phyloP scores from a whole-genome alignment of 2,888 invertebrate species.

The Lasioglossum oenotherae region DNA sequence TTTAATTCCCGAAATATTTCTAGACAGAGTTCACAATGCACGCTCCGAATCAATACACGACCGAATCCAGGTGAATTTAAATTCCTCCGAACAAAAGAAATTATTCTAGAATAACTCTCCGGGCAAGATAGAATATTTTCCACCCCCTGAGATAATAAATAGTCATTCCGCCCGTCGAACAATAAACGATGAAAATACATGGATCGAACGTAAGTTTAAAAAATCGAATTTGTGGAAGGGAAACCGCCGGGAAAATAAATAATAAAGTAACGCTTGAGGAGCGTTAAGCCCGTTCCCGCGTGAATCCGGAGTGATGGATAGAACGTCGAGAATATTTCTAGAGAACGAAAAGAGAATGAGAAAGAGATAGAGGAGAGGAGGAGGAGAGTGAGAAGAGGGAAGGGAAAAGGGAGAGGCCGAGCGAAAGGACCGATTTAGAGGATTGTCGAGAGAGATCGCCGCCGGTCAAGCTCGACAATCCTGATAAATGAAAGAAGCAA shows the following conservation, averaged over 20 bases:
- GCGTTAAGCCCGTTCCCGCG: constrained; percentile 60
- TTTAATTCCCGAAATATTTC: not conserved
- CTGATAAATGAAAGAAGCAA: constrained; percentile 82
- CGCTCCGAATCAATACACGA: not conserved
- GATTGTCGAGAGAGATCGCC: constrained; percentile 66
- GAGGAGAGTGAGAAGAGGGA: constrained; percentile 20
- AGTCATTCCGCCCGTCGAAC: not conserved
- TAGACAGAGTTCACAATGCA: not conserved
- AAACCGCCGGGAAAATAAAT: constrained; percentile 52
- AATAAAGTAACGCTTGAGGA: constrained; percentile 60
- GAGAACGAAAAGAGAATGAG: constrained; percentile 33
- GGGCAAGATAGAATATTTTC: not conserved
- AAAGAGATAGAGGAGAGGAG: not conserved
- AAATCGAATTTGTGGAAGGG: constrained; percentile 6
- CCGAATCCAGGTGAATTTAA: not conserved
- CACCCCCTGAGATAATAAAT: not conserved
- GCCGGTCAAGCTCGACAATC: constrained; percentile 81
- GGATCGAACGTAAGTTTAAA: not conserved
- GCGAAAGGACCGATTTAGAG: constrained; percentile 62
- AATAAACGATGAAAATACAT: not conserved
- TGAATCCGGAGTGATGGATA: constrained; percentile 67
- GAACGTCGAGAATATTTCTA: constrained; percentile 56
- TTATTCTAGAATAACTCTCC: not conserved
- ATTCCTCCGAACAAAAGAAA: not conserved
- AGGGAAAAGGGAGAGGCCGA: constrained; percentile 33